Percentiles rank a stretch among this genome's conserved stretches.
These are phyloP conservation scores for Amiota minor DNA, from an alignment of 2,888 invertebrate genomes.

Conservation along the genomic window DNA sequence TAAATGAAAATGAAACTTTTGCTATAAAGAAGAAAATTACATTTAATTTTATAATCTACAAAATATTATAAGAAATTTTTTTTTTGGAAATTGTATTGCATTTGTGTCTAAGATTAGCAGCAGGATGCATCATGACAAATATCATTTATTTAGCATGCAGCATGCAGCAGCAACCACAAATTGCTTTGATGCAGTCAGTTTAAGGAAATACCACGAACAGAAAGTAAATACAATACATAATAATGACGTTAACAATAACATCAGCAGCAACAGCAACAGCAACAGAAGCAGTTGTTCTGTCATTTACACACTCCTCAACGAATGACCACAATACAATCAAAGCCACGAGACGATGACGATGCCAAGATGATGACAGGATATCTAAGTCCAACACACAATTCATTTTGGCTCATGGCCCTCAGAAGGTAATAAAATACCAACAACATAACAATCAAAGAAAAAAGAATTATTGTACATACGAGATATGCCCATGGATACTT, in stretches of 20 bases:
- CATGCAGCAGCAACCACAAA: not conserved
- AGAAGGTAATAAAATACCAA: not conserved
- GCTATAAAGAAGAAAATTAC: too few species aligned
- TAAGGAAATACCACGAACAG: too few species aligned
- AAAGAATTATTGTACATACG: too few species aligned
- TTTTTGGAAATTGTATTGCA: too few species aligned
- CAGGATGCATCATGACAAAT: not conserved
- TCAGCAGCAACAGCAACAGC: not conserved
- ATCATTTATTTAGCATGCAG: constrained; percentile 1
- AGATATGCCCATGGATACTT: too few species aligned
- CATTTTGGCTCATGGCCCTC: not conserved
- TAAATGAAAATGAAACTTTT: too few species aligned
- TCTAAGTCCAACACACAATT: not conserved
- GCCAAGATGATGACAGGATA: not conserved
- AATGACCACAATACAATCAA: constrained; percentile 3
- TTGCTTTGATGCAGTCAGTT: constrained; percentile 8
- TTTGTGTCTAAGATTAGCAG: not conserved
- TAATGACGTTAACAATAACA: not conserved
- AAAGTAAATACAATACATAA: too few species aligned
- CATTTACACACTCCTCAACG: not conserved
- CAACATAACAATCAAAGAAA: constrained; percentile 20
- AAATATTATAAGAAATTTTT: too few species aligned
- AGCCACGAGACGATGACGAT: not conserved
- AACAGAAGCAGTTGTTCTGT: not conserved
- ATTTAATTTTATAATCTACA: too few species aligned